Conservation (phyloP, 2,888 invertebrate genomes). For the Mycalesis mineus region DNA sequence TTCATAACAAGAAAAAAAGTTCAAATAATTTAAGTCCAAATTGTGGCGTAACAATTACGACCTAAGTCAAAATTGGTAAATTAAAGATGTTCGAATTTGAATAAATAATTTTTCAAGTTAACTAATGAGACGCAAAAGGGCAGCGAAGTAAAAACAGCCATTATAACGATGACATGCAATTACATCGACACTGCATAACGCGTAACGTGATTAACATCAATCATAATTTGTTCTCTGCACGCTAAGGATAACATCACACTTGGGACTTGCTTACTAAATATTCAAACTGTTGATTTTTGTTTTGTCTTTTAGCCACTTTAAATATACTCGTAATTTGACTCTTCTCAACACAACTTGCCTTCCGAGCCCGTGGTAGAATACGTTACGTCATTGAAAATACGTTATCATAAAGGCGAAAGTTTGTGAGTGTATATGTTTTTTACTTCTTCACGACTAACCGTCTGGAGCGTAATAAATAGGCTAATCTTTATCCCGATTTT, state of each 20-base stretch:
- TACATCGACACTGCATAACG: conserved; percentile 8
- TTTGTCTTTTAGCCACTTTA: too few relatives aligned
- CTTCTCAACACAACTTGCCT: too few relatives aligned
- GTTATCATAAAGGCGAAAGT: too few relatives aligned
- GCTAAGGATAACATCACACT: background rate
- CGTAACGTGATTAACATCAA: conserved; percentile 26
- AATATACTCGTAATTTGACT: too few relatives aligned
- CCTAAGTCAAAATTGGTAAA: background rate
- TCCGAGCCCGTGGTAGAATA: too few relatives aligned
- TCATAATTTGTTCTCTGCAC: conserved; percentile 30
- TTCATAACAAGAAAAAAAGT: too few relatives aligned
- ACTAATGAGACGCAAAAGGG: conserved; percentile 5
- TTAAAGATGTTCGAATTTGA: background rate
- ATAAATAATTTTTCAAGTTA: conserved; percentile 3
- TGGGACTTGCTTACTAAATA: background rate
- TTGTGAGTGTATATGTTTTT: too few relatives aligned
- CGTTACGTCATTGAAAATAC: too few relatives aligned
- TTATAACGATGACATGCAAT: conserved; percentile 22
- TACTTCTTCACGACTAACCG: too few relatives aligned
- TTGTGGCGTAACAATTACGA: background rate
- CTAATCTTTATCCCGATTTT: too few relatives aligned
- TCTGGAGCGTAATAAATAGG: too few relatives aligned
- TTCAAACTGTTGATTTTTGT: too few relatives aligned
- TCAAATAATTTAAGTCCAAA: background rate
- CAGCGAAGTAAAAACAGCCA: conserved; percentile 7